These are phyloP conservation scores for Orthosia cruda DNA, from an alignment of 2,888 invertebrate genomes.

Conservation along the genomic window DNA sequence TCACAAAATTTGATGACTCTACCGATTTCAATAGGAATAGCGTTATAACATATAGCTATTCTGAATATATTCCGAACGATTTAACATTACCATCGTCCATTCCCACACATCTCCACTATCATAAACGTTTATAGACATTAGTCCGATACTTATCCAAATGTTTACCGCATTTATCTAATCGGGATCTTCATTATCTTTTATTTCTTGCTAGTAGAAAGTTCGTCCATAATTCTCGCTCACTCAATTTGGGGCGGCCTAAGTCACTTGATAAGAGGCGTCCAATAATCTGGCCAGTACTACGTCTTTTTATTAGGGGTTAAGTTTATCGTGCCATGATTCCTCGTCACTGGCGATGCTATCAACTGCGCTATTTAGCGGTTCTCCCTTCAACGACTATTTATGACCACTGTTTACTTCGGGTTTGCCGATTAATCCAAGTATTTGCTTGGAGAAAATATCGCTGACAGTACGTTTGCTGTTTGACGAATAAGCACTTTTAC, in stretches of 20 bases:
- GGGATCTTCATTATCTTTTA: constrained; percentile 89
- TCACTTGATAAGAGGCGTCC: constrained; percentile 86
- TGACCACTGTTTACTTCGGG: constrained; percentile 74
- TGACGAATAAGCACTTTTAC: constrained; percentile 23
- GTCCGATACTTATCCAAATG: constrained; percentile 73
- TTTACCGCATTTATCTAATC: constrained; percentile 87
- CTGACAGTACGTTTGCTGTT: constrained; percentile 25
- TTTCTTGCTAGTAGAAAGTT: constrained; percentile 86
- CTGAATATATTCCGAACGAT: background rate
- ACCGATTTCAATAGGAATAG: background rate
- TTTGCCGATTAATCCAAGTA: constrained; percentile 73
- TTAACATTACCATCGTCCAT: constrained; percentile 13
- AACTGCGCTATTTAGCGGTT: constrained; percentile 79
- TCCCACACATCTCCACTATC: constrained; percentile 30
- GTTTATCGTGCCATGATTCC: constrained; percentile 86
- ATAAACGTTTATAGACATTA: constrained; percentile 53
- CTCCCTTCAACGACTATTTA: constrained; percentile 75
- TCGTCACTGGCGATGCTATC: constrained; percentile 86
- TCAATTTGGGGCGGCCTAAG: constrained; percentile 88
- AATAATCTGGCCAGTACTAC: constrained; percentile 87
- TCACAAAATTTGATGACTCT: background rate
- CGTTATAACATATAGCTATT: background rate
- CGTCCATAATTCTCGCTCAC: constrained; percentile 88
- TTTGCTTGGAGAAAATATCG: constrained; percentile 61
- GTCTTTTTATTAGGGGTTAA: constrained; percentile 86